Evolutionary conservation across 2,113 vertebrate species (phyloP).

Genomic region (Amia ocellicauda): DNA sequence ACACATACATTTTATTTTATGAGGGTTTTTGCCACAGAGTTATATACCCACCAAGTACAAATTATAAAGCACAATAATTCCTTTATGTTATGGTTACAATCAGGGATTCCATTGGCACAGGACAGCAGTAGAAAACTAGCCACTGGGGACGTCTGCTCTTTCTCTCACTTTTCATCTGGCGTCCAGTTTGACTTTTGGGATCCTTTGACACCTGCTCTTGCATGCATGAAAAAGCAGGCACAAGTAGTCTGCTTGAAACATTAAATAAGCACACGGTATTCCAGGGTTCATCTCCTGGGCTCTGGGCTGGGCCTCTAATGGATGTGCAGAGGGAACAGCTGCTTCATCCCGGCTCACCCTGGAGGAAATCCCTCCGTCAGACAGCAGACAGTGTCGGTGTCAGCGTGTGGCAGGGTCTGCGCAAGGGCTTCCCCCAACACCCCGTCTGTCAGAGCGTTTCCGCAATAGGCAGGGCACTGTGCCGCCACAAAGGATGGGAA

Average conservation of each 20-base stretch:
- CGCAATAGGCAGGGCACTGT: neutral
- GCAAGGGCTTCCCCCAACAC: neutral
- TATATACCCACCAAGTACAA: too few relatives aligned
- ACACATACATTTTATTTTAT: too few relatives aligned
- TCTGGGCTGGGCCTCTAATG: neutral
- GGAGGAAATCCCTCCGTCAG: neutral
- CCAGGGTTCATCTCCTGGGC: neutral
- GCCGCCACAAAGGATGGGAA: constrained; percentile 1
- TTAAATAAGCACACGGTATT: too few relatives aligned
- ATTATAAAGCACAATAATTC: too few relatives aligned
- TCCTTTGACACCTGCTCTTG: constrained; percentile 7
- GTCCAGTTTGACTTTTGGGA: neutral
- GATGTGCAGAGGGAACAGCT: neutral
- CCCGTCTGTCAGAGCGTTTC: neutral
- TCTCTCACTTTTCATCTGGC: neutral
- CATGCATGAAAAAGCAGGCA: neutral
- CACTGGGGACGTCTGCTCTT: neutral
- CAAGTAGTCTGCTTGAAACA: neutral
- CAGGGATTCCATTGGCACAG: too few relatives aligned
- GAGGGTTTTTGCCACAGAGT: too few relatives aligned
- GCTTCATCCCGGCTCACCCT: neutral
- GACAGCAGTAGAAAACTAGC: too few relatives aligned
- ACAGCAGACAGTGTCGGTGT: neutral
- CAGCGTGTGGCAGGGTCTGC: neutral
- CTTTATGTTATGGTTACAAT: too few relatives aligned